Base-by-base conservation (phyloP, 2,797 vertebrate genomes). In the Halcyon badia region DNA sequence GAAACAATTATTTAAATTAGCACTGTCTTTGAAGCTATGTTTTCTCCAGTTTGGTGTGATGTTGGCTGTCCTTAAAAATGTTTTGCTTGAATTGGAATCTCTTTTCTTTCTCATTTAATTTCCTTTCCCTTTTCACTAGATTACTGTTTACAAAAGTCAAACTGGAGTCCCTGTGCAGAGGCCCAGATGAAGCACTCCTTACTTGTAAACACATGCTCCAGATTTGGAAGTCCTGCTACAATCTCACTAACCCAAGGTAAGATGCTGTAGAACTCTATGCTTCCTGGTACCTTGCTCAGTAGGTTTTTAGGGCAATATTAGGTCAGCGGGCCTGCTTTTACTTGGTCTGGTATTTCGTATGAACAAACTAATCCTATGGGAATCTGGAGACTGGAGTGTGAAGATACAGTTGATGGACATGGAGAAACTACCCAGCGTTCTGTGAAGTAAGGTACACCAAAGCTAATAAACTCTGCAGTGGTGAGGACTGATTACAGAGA, bases 211-310 rank as follows among this genome's bases (percentile, higher is more conserved):
- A 99, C 97, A 99, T 99, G 99, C 97, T 99, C 87, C 99, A 99
- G 92, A 99, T 99, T 97, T 99, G 99, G 99, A 99, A 99, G 96
- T 99, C 99, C 96, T 99, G 99, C 96, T 99, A 99, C 98, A 99
- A 99, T 97, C 99, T 99, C 13, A 99, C 99, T 93, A 99, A 99
- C 84, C 99, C 99, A 97, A 99, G 99, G 99, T 99, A 98, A 92
- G 94, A 60, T 70, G 71, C 75, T 80, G 11, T 30, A 28, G n/a
- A 18, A 7, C n/a, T 66, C 54, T 72, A 33, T 20, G 15, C 54
- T 60, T 56, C 58, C 80, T 5, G 0, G 11, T 69, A 4, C 66
- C 49, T 79, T 83, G 35, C 58, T 83, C 48, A 41, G 24, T 80
- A 87, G 31, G 22, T 17, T 87, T 88, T 88, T 30, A 42, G 52